Percentiles rank a stretch among this genome's conserved stretches.
Conservation (phyloP, 2,888 invertebrate species). For the Chalcosyrphus nemorum region DNA sequence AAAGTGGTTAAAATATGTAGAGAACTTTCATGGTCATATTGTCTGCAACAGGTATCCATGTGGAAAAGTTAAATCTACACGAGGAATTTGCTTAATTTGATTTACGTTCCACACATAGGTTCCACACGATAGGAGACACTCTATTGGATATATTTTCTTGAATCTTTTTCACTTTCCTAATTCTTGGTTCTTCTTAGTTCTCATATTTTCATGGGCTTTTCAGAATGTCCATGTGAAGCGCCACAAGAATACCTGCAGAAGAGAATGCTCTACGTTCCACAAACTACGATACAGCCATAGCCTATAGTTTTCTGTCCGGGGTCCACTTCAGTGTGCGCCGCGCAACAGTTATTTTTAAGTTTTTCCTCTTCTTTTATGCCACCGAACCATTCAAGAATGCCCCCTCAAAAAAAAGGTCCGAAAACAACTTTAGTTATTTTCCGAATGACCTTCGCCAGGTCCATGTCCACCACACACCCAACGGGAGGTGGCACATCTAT, state of each 20-base stretch:
- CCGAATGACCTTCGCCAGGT: conserved; percentile 56
- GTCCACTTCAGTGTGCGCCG: conserved; percentile 41
- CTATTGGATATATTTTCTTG: too few relatives aligned
- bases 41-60: conserved; percentile 58
- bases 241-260: not conserved
- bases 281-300: not conserved
- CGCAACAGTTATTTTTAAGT: conserved; percentile 68
- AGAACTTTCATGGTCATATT: conserved; percentile 33
- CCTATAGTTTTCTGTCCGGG: conserved; percentile 31
- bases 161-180: not conserved
- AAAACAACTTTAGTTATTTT: conserved; percentile 36
- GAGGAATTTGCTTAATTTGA: not conserved
- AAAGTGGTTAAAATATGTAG: not conserved
- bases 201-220: not conserved
- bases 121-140: conserved; percentile 19
- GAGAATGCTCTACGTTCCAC: not conserved
- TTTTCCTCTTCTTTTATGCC: conserved; percentile 7
- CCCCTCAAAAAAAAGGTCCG: conserved; percentile 35
- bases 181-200: not conserved
- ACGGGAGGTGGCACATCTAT: not conserved
- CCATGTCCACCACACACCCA: conserved; percentile 9
- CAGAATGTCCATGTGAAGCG: not conserved
- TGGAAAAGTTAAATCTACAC: not conserved
- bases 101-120: conserved; percentile 16
- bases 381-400: conserved; percentile 4